Evolutionary conservation across 2,113 vertebrate species (phyloP), one percentile per base, ranked within the genome.

Genomic region (Cricetomys ansorgei): DNA sequence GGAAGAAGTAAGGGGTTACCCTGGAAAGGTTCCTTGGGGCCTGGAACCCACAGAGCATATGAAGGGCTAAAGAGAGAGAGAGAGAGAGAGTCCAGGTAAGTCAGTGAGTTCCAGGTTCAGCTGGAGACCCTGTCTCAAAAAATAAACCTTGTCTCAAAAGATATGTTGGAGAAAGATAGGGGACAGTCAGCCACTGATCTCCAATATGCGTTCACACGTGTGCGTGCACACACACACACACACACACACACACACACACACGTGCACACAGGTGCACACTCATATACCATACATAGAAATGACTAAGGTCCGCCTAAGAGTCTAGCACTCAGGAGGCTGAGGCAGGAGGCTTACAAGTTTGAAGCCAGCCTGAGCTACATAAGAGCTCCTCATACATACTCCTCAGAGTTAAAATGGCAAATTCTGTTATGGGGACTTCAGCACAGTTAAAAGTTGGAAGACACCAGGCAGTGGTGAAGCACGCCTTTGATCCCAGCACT

Each of bases 51-150:
- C 59, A 23, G 84, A n/a, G 37, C 37, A 10, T 7, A 34, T n/a
- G 2, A 0, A 5, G 37, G 27, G 23, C 57, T n/a, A 25, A 4
- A 43, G 3, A n/a, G n/a, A n/a, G n/a, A n/a, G n/a, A n/a, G n/a
- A n/a, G n/a, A 40, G 62, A 53, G 65, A 31, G 48, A 85, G 62
- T 31, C 29, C 43, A 37, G 62, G 59, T 17, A 48, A 65, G 43
- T 85, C 64, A 64, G 59, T 65, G 83, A 65, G 29, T 37, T 48
- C 62, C 29, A 37, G 62, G 17, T 19, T 21, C 16, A 34, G 29
- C 10, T 25, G 4, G 64, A 86, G 64, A 50, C 43, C 8, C 65
- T 69, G 23, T 29, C 65, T 69, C 31, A 37, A 37, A 37, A 31
- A 69, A 69, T 34, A 67, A 59, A 59, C 7, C 25, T 27, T 45